A percentile compares a stretch with the other conserved stretches of the same genome.
Conservation (phyloP, 1,140 invertebrate species). For the Leptonema lineaticorne region DNA sequence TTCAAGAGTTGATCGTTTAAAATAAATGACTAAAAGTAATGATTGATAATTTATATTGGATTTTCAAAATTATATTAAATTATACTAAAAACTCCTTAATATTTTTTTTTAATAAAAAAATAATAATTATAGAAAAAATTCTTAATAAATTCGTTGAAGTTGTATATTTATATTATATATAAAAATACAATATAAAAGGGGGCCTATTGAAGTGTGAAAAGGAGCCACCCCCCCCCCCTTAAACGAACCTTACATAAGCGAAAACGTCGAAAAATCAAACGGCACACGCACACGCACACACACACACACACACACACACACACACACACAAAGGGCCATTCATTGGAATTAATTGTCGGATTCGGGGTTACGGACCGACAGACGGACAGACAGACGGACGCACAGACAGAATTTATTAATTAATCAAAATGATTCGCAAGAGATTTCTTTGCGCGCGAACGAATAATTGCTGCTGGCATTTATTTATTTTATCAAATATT, state of each 20-base stretch:
- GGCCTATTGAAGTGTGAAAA: neutral
- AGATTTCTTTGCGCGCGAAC: conserved; percentile 1
- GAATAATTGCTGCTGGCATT: conserved; percentile 13
- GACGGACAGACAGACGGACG: neutral
- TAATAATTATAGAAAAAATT: no score
- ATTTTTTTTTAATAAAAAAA: no score
- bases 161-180: no score
- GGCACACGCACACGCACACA: neutral
- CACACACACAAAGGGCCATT: neutral
- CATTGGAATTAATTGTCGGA: neutral
- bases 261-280: neutral
- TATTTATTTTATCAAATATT: conserved; percentile 26
- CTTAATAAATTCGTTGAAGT: no score
- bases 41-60: no score
- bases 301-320: neutral
- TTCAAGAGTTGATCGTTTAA: no score
- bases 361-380: neutral
- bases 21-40: no score
- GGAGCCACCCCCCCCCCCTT: no score
- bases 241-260: neutral
- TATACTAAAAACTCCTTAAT: no score
- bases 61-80: no score
- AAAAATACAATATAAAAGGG: neutral
- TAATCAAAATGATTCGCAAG: conserved; percentile 21
- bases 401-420: conserved; percentile 17